phyloP scores from a whole-genome alignment of 2,888 invertebrate genomes.

The Pyrgus malvae region DNA sequence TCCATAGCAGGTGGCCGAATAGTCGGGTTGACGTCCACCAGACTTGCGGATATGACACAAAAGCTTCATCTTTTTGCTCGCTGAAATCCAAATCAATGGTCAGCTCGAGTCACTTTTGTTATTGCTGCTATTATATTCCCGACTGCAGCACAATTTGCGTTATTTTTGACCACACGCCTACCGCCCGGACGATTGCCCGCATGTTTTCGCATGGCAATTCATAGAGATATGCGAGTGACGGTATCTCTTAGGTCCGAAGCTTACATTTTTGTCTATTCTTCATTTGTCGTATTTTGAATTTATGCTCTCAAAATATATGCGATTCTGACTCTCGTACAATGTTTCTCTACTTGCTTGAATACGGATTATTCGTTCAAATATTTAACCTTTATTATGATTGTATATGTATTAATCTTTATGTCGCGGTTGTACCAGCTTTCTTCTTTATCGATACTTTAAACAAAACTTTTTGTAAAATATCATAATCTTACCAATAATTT shows the following conservation, averaged over 20 bases:
- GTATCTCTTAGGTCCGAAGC: constrained; percentile 31
- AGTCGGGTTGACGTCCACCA: constrained; percentile 57
- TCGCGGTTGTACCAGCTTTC: no score
- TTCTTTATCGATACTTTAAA: no score
- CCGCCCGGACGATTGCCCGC: constrained; percentile 45
- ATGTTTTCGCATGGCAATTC: constrained; percentile 56
- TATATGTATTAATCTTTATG: no score
- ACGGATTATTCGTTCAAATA: no score
- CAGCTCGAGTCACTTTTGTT: constrained; percentile 75
- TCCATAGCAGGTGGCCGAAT: constrained; percentile 51
- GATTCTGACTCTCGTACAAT: no score
- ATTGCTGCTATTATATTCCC: constrained; percentile 69
- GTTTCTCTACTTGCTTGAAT: no score
- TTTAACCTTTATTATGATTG: no score
- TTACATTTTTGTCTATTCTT: constrained; percentile 31
- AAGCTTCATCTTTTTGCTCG: constrained; percentile 65
- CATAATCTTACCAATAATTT: no score
- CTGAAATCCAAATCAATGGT: constrained; percentile 78
- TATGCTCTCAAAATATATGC: neutral
- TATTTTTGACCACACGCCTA: constrained; percentile 49
- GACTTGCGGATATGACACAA: constrained; percentile 68
- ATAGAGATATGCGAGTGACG: constrained; percentile 47
- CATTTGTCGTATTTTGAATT: neutral
- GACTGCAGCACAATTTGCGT: constrained; percentile 51
- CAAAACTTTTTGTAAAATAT: no score